Evolutionary conservation across 2,113 vertebrate genomes (phyloP).

Genomic region (Menidia beryllina): DNA sequence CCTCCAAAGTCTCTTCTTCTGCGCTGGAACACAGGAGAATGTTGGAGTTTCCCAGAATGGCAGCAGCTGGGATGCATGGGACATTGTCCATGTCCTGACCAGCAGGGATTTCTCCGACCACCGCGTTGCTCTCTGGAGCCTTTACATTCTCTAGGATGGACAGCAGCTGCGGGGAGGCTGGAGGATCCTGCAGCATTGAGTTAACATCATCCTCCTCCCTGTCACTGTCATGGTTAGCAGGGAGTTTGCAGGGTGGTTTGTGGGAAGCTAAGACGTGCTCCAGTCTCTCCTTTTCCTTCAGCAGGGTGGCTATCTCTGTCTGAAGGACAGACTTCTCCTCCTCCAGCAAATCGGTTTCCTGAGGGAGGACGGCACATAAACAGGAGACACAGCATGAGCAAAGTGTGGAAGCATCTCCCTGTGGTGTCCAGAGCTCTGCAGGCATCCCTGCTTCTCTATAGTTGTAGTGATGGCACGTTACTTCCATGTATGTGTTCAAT

Average conservation of each 20-base stretch:
- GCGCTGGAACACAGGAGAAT: slow-evolving; percentile 81
- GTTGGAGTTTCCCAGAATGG: slow-evolving; percentile 83
- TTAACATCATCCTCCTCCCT: slow-evolving; percentile 49
- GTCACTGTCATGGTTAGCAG: slow-evolving; percentile 46
- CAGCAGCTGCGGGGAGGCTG: slow-evolving; percentile 81
- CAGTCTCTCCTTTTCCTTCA: slow-evolving; percentile 95
- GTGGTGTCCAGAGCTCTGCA: slow-evolving; percentile 4
- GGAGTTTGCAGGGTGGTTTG: slow-evolving; percentile 89
- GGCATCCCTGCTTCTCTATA: slow-evolving; percentile 2
- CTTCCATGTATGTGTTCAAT: background rate
- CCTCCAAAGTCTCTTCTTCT: slow-evolving; percentile 85
- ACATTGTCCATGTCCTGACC: slow-evolving; percentile 64
- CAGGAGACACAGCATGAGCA: background rate
- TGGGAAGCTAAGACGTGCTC: slow-evolving; percentile 92
- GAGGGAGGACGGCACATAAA: slow-evolving; percentile 16
- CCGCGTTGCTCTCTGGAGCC: slow-evolving; percentile 33
- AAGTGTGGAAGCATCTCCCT: background rate
- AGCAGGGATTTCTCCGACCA: slow-evolving; percentile 40
- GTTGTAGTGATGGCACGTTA: slow-evolving; percentile 18
- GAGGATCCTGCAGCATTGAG: slow-evolving; percentile 84
- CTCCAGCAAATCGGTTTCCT: slow-evolving; percentile 95
- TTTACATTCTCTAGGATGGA: slow-evolving; percentile 74
- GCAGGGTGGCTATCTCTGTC: slow-evolving; percentile 88
- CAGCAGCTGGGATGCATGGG: slow-evolving; percentile 63
- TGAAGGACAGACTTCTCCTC: slow-evolving; percentile 90